A percentile compares a stretch with the other conserved stretches of the same genome.
These are phyloP conservation scores for Colletes gigas DNA, from an alignment of 1,140 invertebrate genomes.

Conservation along the genomic window DNA sequence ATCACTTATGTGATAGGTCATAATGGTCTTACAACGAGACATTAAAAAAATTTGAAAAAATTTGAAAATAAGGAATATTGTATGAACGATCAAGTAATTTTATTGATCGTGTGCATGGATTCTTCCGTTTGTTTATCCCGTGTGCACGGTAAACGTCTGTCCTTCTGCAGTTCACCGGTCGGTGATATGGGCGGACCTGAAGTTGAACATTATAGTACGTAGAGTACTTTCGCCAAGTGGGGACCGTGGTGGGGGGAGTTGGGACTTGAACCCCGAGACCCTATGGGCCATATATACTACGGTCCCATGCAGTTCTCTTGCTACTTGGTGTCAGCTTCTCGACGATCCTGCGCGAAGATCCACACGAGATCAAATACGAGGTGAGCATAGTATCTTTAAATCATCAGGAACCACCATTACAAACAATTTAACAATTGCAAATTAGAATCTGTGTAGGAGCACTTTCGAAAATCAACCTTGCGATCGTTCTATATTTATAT, in stretches of 20 bases:
- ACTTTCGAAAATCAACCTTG: no score
- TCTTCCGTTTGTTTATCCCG: not conserved
- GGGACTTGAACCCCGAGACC: constrained; percentile 74
- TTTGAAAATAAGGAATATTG: no score
- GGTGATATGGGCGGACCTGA: constrained; percentile 45
- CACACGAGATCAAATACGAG: constrained; percentile 33
- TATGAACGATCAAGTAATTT: no score
- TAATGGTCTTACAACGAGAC: no score
- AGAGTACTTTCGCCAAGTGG: constrained; percentile 76
- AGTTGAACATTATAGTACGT: constrained; percentile 63
- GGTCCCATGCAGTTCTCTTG: constrained; percentile 70
- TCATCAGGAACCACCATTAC: no score
- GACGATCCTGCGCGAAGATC: constrained; percentile 55
- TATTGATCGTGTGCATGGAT: not conserved
- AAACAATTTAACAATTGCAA: no score
- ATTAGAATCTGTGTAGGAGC: no score
- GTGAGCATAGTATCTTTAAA: not conserved
- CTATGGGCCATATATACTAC: constrained; percentile 73
- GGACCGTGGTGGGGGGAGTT: constrained; percentile 73
- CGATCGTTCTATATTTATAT: no score
- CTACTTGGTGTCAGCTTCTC: constrained; percentile 73
- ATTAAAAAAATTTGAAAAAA: no score
- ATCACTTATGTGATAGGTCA: no score
- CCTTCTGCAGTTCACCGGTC: constrained; percentile 53
- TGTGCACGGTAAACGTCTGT: constrained; percentile 38